A percentile compares a stretch with the other conserved stretches of the same genome.
These are phyloP conservation scores for Nannoperca australis DNA, from an alignment of 2,797 vertebrate species.

Conservation along the genomic window DNA sequence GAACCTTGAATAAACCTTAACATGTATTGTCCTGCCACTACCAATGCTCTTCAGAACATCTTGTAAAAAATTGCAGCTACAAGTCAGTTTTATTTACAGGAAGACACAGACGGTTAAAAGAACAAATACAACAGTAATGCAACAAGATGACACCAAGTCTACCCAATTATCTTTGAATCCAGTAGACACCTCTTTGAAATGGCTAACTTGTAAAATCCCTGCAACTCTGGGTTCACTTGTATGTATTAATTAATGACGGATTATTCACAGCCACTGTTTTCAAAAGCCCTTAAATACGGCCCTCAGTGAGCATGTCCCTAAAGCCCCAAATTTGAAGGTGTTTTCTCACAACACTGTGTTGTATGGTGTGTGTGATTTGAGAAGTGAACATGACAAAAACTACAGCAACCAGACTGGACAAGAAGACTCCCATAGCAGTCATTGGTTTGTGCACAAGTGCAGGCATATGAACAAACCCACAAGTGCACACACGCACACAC, in stretches of 20 bases:
- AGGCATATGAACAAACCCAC: slow-evolving; percentile 23
- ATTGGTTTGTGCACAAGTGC: slow-evolving; percentile 4
- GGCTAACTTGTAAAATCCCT: background rate
- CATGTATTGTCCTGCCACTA: background rate
- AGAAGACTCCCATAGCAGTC: slow-evolving; percentile 11
- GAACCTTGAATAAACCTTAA: background rate
- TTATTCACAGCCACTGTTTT: background rate
- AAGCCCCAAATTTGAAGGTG: background rate
- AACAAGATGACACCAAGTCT: background rate
- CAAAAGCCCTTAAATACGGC: background rate
- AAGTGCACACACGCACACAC: slow-evolving; percentile 24
- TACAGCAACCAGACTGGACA: slow-evolving; percentile 18
- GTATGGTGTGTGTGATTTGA: background rate
- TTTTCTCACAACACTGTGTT: background rate
- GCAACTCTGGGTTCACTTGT: background rate
- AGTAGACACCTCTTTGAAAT: background rate
- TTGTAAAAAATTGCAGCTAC: background rate
- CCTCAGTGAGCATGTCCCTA: background rate
- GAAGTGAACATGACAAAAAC: background rate
- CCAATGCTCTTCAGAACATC: no score
- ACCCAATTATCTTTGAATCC: background rate
- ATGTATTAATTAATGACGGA: slow-evolving; percentile 4
- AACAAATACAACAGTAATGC: background rate
- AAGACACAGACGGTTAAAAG: background rate
- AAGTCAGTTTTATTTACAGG: background rate